These are phyloP conservation scores for Poecile atricapillus DNA, from an alignment of 2,113 vertebrate species.

Conservation along the genomic window DNA sequence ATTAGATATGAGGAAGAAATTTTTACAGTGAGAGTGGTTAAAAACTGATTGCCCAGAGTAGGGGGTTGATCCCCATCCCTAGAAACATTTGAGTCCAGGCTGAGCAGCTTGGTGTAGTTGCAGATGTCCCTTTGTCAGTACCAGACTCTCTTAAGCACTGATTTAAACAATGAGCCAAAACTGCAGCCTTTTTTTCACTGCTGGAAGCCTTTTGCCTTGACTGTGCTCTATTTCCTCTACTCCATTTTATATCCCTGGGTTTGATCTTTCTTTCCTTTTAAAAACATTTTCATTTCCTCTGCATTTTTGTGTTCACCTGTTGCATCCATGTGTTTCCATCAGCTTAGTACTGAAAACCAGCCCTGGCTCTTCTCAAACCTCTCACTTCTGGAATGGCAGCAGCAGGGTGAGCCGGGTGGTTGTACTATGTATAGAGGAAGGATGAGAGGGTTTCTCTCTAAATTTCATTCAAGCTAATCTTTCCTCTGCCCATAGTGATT, in stretches of 20 bases:
- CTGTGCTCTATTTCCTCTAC: background rate
- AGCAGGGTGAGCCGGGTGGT: background rate
- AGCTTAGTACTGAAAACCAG: conserved; percentile 5
- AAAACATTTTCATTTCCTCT: background rate
- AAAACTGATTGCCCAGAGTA: background rate
- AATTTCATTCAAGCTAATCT: background rate
- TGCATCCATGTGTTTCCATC: background rate
- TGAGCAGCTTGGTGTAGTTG: background rate
- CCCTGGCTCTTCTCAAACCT: background rate
- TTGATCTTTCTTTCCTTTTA: background rate
- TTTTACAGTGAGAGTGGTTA: background rate
- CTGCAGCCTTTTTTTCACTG: background rate
- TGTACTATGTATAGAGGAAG: background rate
- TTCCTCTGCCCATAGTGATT: background rate
- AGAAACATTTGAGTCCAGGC: background rate
- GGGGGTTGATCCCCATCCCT: background rate
- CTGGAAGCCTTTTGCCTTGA: background rate
- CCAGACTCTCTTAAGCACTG: background rate
- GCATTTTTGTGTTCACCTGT: background rate
- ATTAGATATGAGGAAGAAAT: background rate
- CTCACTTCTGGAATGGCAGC: background rate
- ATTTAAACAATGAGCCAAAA: background rate
- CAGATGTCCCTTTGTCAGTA: background rate
- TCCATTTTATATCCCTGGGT: background rate
- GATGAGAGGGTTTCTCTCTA: background rate